Evolutionary conservation across 2,113 vertebrate species (phyloP), one percentile per base, ranked within the genome.

Genomic region (Pao palembangensis): DNA sequence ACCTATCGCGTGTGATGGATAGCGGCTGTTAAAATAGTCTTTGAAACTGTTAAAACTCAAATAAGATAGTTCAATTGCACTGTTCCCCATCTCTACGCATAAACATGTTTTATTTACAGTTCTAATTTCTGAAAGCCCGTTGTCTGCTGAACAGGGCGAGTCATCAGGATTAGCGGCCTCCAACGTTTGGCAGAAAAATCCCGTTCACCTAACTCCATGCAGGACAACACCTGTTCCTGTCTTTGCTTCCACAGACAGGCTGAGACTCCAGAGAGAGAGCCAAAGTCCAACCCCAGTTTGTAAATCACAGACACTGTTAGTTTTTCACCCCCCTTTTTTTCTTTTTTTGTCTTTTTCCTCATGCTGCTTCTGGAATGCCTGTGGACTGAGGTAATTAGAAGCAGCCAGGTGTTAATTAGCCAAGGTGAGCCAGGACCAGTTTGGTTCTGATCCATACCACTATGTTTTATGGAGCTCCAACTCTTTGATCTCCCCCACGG

Each of bases 371-470:
- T 43, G 58, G 42, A 65, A 71, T 71, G 64, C 47, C 56, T 15
- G 53, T 69, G 70, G 71, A 79, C 79, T 78, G 49, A 46, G 63
- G 47, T 78, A 83, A 87, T 87, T 86, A 85, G 64, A 23, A 47
- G 44, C 56, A 86, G 80, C 70, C 80, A 82, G 83, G 82, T 86
- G 85, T 80, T 89, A 88, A 87, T 85, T 85, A 88, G 76, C 69
- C 2, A 38, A 71, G 63, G 61, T 61, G 67, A 82, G 59, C 69
- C 47, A 75, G 71, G 69, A 71, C 73, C 56, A 41, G 65, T 60
- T 75, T 82, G 75, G 70, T 85, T 75, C 59, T 34, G 66, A 85
- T 85, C 81, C 77, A 85, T 83, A 82, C 68, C 38, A 61, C 58
- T 47, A 57, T 64, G 74, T 84, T 76, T 81, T 78, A 76, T 15